A percentile compares a stretch with the other conserved stretches of the same genome.
Conservation (phyloP, 2,797 vertebrate species). For the Eospalax fontanierii region DNA sequence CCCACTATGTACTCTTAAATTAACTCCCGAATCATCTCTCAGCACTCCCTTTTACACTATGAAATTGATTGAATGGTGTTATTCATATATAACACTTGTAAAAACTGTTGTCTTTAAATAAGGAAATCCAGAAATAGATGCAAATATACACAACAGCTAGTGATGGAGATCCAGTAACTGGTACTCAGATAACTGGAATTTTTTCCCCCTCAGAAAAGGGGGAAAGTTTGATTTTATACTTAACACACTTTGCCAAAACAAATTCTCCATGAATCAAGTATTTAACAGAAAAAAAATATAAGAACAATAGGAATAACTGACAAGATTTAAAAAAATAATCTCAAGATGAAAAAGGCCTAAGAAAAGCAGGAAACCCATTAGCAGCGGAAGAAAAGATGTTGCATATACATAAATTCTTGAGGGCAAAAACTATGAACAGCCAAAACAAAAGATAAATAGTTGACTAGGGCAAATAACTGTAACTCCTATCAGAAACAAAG, state of each 20-base stretch:
- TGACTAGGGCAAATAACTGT: not conserved
- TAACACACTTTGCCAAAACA: not conserved
- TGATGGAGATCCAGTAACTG: not conserved
- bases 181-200: not conserved
- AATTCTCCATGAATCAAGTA: slow-evolving; percentile 22
- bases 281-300: not conserved
- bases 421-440: not conserved
- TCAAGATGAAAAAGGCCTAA: not conserved
- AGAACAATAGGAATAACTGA: slow-evolving; percentile 1
- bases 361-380: not conserved
- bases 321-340: not conserved
- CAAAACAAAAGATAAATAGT: not conserved
- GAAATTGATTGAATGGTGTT: not conserved
- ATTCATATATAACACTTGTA: not conserved
- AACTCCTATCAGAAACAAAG: slow-evolving; percentile 30
- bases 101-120: slow-evolving; percentile 22
- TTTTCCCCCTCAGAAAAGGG: not conserved
- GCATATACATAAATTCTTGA: not conserved
- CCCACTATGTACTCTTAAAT: no score
- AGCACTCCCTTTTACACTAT: no score
- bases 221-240: not conserved
- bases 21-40: not conserved
- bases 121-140: slow-evolving; percentile 34
- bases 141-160: not conserved
- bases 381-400: not conserved